Conservation (phyloP, 2,113 vertebrate genomes). For the Notechis scutatus region DNA sequence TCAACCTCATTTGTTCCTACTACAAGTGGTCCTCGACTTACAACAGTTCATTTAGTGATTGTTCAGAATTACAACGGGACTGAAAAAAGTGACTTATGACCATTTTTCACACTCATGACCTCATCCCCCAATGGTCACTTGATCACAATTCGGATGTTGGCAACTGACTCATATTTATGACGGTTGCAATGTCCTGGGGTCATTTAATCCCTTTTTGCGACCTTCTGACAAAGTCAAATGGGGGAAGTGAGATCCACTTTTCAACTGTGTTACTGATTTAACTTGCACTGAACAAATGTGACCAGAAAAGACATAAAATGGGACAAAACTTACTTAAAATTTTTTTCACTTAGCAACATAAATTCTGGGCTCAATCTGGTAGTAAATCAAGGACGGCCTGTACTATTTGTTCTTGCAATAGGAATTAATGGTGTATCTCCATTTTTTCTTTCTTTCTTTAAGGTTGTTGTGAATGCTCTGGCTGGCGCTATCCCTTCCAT, state of each 20-base stretch:
- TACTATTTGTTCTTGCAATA: background rate
- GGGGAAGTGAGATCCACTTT: background rate
- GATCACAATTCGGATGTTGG: too few relatives aligned
- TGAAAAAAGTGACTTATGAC: too few relatives aligned
- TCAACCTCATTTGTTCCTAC: background rate
- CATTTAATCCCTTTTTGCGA: background rate
- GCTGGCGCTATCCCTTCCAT: conserved; percentile 73
- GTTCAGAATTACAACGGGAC: background rate
- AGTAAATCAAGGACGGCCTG: background rate
- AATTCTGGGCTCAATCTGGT: background rate
- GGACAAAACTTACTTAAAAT: background rate
- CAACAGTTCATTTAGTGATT: too few relatives aligned
- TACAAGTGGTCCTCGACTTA: too few relatives aligned
- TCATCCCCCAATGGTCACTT: too few relatives aligned
- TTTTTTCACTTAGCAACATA: background rate
- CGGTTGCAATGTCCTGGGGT: accelerated
- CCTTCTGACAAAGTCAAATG: background rate
- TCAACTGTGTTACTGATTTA: background rate
- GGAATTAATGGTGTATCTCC: background rate
- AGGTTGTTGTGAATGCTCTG: conserved; percentile 76
- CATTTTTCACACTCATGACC: too few relatives aligned
- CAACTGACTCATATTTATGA: background rate
- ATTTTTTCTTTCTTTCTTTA: conserved; percentile 26
- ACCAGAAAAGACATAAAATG: background rate
- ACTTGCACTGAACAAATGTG: background rate